Conservation (phyloP, 2,113 vertebrate species). For the Chiloscyllium plagiosum region DNA sequence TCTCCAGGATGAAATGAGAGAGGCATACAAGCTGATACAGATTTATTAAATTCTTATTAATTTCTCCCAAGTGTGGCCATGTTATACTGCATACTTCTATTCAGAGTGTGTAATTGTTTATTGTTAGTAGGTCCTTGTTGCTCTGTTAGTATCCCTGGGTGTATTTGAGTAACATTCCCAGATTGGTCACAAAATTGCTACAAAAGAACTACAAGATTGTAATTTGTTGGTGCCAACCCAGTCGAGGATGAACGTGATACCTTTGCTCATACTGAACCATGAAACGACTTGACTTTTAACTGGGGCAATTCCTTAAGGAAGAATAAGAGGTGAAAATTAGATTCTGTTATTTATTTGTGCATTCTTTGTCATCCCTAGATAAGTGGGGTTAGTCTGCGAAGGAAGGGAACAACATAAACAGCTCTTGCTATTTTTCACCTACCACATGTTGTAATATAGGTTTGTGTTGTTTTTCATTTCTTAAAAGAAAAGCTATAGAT, state of each 20-base stretch:
- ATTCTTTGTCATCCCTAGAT: neutral
- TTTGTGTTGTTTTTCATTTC: constrained; percentile 30
- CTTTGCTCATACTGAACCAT: neutral
- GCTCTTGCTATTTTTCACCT: neutral
- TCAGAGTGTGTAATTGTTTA: neutral
- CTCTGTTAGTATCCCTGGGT: neutral
- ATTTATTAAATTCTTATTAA: neutral
- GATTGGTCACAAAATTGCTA: neutral
- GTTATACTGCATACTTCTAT: neutral
- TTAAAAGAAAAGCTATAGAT: neutral
- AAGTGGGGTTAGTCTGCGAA: neutral
- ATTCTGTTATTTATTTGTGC: neutral
- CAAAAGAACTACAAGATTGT: neutral
- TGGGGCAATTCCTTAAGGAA: neutral
- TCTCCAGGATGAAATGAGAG: neutral
- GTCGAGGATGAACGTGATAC: neutral
- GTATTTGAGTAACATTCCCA: neutral
- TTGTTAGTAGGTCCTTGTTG: neutral
- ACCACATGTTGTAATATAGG: too few species aligned
- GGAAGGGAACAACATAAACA: neutral
- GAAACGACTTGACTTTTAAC: neutral
- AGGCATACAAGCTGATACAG: neutral
- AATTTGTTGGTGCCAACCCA: neutral
- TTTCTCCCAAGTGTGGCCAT: neutral
- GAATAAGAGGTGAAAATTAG: neutral